phyloP scores from a whole-genome alignment of 1,140 invertebrate genomes.

The Teleogryllus occipitalis region DNA sequence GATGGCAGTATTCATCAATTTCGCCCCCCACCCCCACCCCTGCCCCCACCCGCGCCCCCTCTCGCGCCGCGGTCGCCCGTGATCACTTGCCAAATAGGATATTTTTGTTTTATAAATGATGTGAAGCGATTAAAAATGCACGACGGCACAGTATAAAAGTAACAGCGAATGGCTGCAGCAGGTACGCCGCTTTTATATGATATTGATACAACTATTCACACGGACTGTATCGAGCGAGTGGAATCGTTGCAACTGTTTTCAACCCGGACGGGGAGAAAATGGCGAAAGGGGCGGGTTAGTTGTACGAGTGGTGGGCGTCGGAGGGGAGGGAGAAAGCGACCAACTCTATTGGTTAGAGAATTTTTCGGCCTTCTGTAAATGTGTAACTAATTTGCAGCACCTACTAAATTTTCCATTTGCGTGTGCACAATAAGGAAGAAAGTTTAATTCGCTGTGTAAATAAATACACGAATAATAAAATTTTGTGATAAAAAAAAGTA shows the following conservation, averaged over 20 bases:
- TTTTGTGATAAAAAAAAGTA: not conserved
- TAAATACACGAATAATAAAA: not conserved
- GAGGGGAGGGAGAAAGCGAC: not conserved
- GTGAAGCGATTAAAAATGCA: not conserved
- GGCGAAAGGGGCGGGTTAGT: constrained; percentile 2
- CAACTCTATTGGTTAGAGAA: not conserved
- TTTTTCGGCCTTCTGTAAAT: not conserved
- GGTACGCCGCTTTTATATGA: not conserved
- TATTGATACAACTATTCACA: not conserved
- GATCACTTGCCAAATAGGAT: not conserved
- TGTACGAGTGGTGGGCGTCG: not conserved
- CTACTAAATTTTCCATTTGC: not conserved
- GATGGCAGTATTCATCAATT: too few species aligned
- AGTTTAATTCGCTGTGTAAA: not conserved
- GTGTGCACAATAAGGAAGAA: not conserved
- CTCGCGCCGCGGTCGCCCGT: not conserved
- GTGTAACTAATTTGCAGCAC: constrained; percentile 1
- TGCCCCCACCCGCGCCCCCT: not conserved
- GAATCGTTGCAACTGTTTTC: not conserved
- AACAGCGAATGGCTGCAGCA: not conserved
- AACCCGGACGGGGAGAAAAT: not conserved
- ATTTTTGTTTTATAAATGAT: not conserved
- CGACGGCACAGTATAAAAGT: not conserved
- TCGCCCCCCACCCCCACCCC: too few species aligned
- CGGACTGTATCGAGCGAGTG: not conserved